Evolutionary conservation across 2,888 invertebrate species (phyloP).

Genomic region (Alviniconcha strummeri): DNA sequence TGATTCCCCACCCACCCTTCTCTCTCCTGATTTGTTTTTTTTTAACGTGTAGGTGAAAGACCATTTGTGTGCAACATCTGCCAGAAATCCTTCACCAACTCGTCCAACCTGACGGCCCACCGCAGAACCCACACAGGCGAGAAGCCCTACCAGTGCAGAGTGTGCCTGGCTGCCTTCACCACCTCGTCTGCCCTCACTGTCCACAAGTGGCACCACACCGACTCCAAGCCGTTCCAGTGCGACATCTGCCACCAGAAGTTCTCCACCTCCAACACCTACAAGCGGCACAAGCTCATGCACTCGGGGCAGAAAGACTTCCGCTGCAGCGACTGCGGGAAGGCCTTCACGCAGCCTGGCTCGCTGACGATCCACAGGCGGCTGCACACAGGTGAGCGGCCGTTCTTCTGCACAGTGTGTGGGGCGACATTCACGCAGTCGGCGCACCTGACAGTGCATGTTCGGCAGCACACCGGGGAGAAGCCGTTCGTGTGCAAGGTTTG

Average conservation of each 20-base stretch:
- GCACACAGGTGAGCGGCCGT: conserved; percentile 39
- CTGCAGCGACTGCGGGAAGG: conserved; percentile 36
- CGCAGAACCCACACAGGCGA: conserved; percentile 23
- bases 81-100: not conserved
- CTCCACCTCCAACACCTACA: not conserved
- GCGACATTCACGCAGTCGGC: conserved; percentile 34
- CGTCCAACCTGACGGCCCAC: conserved; percentile 6
- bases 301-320: conserved; percentile 12
- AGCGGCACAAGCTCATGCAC: conserved; percentile 29
- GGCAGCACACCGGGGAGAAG: conserved; percentile 21
- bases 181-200: conserved; percentile 23
- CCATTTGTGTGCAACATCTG: not conserved
- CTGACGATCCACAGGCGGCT: conserved; percentile 36
- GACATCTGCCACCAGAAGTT: conserved; percentile 2
- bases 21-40: not conserved
- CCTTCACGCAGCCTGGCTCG: conserved; percentile 30
- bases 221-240: conserved; percentile 4
- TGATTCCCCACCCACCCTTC: too few species aligned
- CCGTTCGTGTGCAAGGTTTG: conserved; percentile 7
- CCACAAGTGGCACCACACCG: conserved; percentile 19
- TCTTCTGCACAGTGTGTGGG: conserved; percentile 35
- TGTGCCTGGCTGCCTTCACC: conserved; percentile 5
- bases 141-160: conserved; percentile 7
- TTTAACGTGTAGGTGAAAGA: not conserved
- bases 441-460: conserved; percentile 35